Evolutionary conservation across 2,888 invertebrate species (phyloP).

Genomic region (Drosophila siamana): DNA sequence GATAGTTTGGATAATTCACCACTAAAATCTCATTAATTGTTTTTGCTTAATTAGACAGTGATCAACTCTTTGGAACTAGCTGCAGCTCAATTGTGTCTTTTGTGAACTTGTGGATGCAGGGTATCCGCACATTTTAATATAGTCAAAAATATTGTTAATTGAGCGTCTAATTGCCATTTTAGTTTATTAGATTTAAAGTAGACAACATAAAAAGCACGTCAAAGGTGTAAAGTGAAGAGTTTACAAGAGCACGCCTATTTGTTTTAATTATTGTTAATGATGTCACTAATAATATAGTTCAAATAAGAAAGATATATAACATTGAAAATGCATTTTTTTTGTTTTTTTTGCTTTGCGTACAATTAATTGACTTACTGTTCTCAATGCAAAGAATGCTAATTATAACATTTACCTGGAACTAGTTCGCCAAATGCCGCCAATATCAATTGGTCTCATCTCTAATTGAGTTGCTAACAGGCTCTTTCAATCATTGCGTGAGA

Average conservation of each 20-base stretch:
- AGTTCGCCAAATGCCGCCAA: not conserved
- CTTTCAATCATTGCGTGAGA: conserved; percentile 33
- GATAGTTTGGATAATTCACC: conserved; percentile 33
- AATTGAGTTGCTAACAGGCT: conserved; percentile 34
- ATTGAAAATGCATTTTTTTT: no score
- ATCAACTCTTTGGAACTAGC: not conserved
- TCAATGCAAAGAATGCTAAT: not conserved
- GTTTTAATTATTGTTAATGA: no score
- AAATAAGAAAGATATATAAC: no score
- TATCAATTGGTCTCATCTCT: conserved; percentile 37
- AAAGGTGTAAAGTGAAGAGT: no score
- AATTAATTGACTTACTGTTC: no score
- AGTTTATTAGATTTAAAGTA: not conserved
- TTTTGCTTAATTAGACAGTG: conserved; percentile 60
- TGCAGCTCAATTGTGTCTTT: not conserved
- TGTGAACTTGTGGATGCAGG: not conserved
- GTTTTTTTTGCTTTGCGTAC: no score
- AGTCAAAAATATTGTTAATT: conserved; percentile 60
- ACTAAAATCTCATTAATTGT: conserved; percentile 53
- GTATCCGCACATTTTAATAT: no score
- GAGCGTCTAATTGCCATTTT: conserved; percentile 54
- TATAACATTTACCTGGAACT: not conserved
- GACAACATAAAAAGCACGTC: no score
- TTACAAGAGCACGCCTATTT: no score
- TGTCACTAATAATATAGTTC: no score